phyloP scores from a whole-genome alignment of 2,888 invertebrate species.

The Limenitis camilla region DNA sequence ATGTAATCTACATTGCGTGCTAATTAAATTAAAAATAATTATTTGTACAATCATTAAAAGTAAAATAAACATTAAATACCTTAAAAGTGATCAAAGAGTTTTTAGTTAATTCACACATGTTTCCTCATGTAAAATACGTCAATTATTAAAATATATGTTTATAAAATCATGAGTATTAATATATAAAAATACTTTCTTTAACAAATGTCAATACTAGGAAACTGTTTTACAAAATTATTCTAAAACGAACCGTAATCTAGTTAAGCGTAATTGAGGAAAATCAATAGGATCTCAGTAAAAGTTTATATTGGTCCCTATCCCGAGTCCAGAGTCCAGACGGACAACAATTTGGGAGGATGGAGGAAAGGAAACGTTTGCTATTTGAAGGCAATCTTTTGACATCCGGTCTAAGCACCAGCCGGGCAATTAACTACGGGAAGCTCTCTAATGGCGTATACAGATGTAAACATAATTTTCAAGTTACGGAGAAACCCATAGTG shows the following conservation, averaged over 20 bases:
- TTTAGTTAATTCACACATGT: no score
- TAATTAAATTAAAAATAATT: no score
- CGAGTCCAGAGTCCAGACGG: constrained; percentile 5
- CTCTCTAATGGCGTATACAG: constrained; percentile 54
- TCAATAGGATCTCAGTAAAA: constrained; percentile 20
- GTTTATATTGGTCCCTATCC: constrained; percentile 17
- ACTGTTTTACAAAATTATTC: constrained; percentile 1
- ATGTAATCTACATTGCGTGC: no score
- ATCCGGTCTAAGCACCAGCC: constrained; percentile 60
- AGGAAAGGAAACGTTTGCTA: constrained; percentile 41
- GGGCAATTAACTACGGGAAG: constrained; percentile 68
- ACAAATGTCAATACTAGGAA: constrained; percentile 11
- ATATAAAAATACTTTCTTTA: background rate
- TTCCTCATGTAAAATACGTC: no score
- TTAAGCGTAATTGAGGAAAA: constrained; percentile 14
- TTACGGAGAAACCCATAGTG: constrained; percentile 30
- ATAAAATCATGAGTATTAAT: background rate
- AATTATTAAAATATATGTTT: no score
- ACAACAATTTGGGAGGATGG: constrained; percentile 24
- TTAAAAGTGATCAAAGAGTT: no score
- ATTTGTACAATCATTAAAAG: no score
- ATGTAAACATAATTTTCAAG: constrained; percentile 35
- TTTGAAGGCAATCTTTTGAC: constrained; percentile 68
- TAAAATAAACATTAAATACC: no score
- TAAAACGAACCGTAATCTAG: constrained; percentile 1